Evolutionary conservation across 2,113 vertebrate species (phyloP), one percentile per base, ranked within the genome.

Genomic region (Oxygymnocypris stewartii): DNA sequence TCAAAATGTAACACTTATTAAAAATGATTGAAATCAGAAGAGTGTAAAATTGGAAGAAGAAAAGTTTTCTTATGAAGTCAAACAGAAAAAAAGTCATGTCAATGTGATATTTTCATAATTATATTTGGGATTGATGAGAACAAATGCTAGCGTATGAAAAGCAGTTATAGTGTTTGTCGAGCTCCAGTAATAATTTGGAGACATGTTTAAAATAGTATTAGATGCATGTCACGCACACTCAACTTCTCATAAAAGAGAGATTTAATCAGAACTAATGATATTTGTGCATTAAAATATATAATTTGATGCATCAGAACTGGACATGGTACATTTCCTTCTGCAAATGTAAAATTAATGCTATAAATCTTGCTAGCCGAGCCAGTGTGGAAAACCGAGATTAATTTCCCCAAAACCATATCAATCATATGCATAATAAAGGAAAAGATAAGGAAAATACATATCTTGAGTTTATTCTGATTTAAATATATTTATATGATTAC

Each of bases 261-360:
- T 76, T 28, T 28, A 76, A 49, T 76, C 42, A 49, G 74, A 49
- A 16, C 12, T 49, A 47, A 76, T 49, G n/a, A 76, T 28, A 42
- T 76, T 76, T 76, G 47, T 76, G 12, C 74, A 76, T 76, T 76
- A 49, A 49, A 76, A 47, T 49, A 49, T 16, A 76, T 49, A 28
- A 76, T 76, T 49, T 49, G 40, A 76, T 47, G 73, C 73, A 47
- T 76, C 40, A 76, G 73, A 76, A 76, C 23, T 76, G 74, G 74
- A 28, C 74, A 76, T 76, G 74, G 40, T 28, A 49, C 42, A 76
- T 76, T 76, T 76, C 74, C 74, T 16, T 42, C 12, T 1, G 6
- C 74, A 47, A 49, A 76, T 76, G 42, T 76, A 76, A 76, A 76
- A 76, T 76, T 49, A 76, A 76, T 76, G 74, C 42, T 16, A 76